Evolutionary conservation across 2,888 invertebrate species (phyloP).

Genomic region (Trachelus iudaicus): DNA sequence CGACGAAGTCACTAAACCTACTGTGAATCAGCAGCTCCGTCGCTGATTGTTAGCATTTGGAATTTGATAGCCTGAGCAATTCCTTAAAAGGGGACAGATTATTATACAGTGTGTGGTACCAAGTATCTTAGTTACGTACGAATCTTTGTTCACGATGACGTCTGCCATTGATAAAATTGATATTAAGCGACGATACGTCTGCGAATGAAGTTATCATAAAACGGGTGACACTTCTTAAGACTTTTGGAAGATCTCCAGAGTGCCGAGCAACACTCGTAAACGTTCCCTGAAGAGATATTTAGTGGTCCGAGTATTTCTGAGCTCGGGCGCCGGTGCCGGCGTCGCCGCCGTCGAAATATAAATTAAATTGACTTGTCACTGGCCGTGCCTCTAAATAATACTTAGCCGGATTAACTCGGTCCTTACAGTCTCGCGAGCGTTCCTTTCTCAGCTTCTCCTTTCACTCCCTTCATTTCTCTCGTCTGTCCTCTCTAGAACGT

Average conservation of each 20-base stretch:
- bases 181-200: too few species aligned
- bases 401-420: constrained; percentile 49
- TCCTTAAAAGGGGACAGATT: too few species aligned
- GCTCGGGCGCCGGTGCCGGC: constrained; percentile 21
- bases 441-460: neutral
- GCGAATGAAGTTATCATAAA: neutral
- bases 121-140: too few species aligned
- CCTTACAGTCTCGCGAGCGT: constrained; percentile 28
- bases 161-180: too few species aligned
- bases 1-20: too few species aligned
- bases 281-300: constrained; percentile 40
- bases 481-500: neutral
- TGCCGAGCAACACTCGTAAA: constrained; percentile 41
- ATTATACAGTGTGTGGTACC: too few species aligned
- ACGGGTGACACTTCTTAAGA: neutral
- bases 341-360: constrained; percentile 37
- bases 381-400: constrained; percentile 50
- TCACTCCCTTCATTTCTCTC: neutral
- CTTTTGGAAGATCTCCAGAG: constrained; percentile 51
- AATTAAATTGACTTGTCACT: constrained; percentile 55
- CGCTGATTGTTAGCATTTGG: too few species aligned
- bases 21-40: too few species aligned
- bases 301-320: constrained; percentile 43
- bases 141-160: too few species aligned
- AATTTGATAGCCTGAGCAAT: too few species aligned